These are phyloP conservation scores for Xestoiulus laeticollis DNA, from an alignment of 2,888 invertebrate genomes.

Conservation along the genomic window DNA sequence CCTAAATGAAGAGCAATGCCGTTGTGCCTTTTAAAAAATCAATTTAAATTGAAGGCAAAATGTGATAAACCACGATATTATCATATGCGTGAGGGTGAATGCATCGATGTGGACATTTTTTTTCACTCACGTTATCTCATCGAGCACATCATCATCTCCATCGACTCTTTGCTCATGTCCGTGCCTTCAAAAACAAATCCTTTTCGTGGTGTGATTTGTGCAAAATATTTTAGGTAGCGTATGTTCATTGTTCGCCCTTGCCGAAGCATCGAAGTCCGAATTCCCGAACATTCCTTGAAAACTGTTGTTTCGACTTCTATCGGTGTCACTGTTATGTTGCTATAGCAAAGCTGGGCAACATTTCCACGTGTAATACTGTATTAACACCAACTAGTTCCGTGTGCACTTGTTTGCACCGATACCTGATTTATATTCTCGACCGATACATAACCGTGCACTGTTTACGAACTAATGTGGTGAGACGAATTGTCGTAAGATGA, in stretches of 20 bases:
- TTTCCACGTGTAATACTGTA: background rate
- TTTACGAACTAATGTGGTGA: background rate
- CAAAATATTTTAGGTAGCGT: background rate
- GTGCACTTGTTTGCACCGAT: background rate
- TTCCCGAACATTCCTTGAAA: background rate
- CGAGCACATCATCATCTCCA: background rate
- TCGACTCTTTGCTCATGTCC: background rate
- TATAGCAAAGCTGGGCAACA: conserved; percentile 1
- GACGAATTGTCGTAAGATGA: background rate
- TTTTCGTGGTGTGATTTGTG: background rate
- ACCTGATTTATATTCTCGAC: background rate
- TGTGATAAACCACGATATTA: conserved; percentile 39
- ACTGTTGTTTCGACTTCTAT: background rate
- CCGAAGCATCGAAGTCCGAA: background rate
- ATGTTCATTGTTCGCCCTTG: background rate
- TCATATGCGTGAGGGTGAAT: background rate
- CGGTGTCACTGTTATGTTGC: background rate
- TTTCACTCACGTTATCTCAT: background rate
- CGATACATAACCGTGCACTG: too few relatives aligned
- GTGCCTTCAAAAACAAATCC: conserved; percentile 35
- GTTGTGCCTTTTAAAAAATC: background rate
- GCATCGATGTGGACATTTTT: background rate
- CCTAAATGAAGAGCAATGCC: conserved; percentile 16
- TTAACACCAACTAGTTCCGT: background rate
- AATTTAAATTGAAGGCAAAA: background rate